These are phyloP conservation scores for Cephus nigrinus DNA, from an alignment of 2,888 invertebrate species.

Conservation along the genomic window DNA sequence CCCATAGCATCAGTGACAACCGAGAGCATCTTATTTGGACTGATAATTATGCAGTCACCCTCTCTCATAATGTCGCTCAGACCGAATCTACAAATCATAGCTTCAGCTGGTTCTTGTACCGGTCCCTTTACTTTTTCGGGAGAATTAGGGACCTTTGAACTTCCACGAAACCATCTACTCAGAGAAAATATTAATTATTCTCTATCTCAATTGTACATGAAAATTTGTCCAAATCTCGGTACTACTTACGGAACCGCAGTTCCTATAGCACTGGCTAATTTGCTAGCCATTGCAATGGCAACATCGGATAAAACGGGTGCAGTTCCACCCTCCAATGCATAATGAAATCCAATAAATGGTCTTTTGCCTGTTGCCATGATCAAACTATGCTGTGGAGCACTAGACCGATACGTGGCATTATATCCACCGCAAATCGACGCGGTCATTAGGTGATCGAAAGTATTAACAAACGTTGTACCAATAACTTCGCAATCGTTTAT, in stretches of 20 bases:
- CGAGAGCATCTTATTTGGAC: conserved; percentile 83
- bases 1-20: conserved; percentile 89
- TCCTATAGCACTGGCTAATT: conserved; percentile 78
- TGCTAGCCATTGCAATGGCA: conserved; percentile 91
- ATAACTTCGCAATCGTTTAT: conserved; percentile 83
- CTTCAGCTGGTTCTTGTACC: conserved; percentile 71
- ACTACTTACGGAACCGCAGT: conserved; percentile 75
- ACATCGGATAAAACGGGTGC: conserved; percentile 88
- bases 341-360: conserved; percentile 90
- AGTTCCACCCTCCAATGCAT: conserved; percentile 87
- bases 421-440: conserved; percentile 83
- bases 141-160: conserved; percentile 52
- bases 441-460: conserved; percentile 88
- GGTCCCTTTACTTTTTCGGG: conserved; percentile 53
- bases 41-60: conserved; percentile 80
- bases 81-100: conserved; percentile 83
- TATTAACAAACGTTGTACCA: conserved; percentile 77
- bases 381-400: conserved; percentile 81
- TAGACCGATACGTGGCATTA: conserved; percentile 76
- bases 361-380: conserved; percentile 82
- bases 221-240: conserved; percentile 28
- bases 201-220: neutral
- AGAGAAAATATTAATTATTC: conserved; percentile 10
- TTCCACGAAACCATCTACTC: conserved; percentile 70
- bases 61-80: conserved; percentile 83